Evolutionary conservation across 2,888 invertebrate species (phyloP), one percentile per base, ranked within the genome.

Genomic region (Drosophila sordidula): DNA sequence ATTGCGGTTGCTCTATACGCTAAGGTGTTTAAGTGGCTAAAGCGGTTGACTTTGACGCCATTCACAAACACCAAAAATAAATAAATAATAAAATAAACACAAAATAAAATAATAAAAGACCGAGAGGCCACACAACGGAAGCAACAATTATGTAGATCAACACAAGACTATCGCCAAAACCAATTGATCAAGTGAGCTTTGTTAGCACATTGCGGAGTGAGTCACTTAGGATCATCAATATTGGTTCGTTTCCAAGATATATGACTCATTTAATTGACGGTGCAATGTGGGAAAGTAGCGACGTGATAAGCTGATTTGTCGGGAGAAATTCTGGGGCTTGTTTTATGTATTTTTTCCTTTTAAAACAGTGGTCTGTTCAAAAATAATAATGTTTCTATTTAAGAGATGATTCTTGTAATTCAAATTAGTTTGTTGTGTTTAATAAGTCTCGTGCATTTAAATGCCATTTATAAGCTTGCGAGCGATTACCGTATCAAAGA

Each of bases 31-130:
- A 54, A 62, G 46, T 69, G 55, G 54, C 47, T 38, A 54, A 75
- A 65, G 70, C 42, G 67, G 68, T 75, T 75, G 74, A 73, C 74
- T 75, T 70, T 69, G 70, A 51, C 74, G 75, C 85, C 87, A 81
- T 87, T 81, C 80, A 81, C 87, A 78, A 77, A 46, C 34, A 4
- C 34, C 16, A 16, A 41, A 29, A 56, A 34, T 25, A 34, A 22
- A 22, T 8, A 36, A 49, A 70, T 39, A 57, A 32, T 52, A 49
- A 61, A 44, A 32, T 52, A 46, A 61, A 41, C 62, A 59, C 49
- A 49, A 47, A 34, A 54, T 25, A 38, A 34, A 46, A 32, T 29
- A 56, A 46, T 44, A 32, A 65, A 58, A 56, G 32, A 36, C 32
- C 25, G 18, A 49, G 34, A 6, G 47, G 36, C 14, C 50, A 50